phyloP scores from a whole-genome alignment of 2,888 invertebrate species.

The Trichopoda pennipes region DNA sequence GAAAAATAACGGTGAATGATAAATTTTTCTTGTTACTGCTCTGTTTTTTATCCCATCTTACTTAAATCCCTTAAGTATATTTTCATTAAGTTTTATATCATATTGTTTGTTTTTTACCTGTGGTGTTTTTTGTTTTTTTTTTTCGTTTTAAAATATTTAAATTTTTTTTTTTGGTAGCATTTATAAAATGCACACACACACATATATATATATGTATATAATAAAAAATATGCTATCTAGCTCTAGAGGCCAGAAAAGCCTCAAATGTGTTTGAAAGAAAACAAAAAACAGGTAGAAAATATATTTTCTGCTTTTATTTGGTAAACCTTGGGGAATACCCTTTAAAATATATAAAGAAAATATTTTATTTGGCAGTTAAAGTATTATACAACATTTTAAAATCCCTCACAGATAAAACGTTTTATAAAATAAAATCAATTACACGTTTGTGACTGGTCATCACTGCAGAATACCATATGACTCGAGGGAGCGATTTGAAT shows the following conservation, averaged over 20 bases:
- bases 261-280: constrained; percentile 42
- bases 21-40: constrained; percentile 23
- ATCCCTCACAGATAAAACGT: no score
- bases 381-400: no score
- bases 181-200: constrained; percentile 9
- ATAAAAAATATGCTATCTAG: not conserved
- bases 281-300: not conserved
- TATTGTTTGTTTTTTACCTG: constrained; percentile 43
- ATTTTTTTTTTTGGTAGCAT: not conserved
- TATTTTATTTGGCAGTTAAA: constrained; percentile 30
- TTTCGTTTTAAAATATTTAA: constrained; percentile 19
- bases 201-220: constrained; percentile 27
- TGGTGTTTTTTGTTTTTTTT: constrained; percentile 16
- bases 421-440: not conserved
- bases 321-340: constrained; percentile 45
- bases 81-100: constrained; percentile 62
- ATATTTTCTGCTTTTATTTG: constrained; percentile 22
- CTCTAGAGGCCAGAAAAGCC: constrained; percentile 35
- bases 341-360: not conserved
- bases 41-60: constrained; percentile 23
- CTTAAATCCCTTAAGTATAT: constrained; percentile 64
- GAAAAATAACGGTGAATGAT: constrained; percentile 29
- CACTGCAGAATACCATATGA: no score
- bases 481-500: no score
- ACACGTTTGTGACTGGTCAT: no score